Evolutionary conservation across 2,888 invertebrate species (phyloP), one percentile per base, ranked within the genome.

Genomic region (Erpobdella octoculata): DNA sequence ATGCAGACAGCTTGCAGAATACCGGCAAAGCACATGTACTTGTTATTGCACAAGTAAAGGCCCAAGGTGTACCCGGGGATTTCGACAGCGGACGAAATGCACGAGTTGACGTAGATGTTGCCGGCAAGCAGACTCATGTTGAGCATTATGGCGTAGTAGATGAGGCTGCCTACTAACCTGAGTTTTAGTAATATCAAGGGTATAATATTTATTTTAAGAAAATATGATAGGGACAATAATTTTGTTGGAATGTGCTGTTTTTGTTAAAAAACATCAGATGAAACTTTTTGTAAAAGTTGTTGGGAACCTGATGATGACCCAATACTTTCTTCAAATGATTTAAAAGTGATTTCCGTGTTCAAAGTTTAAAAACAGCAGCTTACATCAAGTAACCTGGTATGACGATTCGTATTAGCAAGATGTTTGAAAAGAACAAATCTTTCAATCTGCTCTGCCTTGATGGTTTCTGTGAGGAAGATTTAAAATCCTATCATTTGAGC

Each of bases 121-220:
- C 76, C 76, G 0, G 74, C 41, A 36, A 76, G 67, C 41, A 67
- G 37, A 36, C 71, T 73, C 8, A 73, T 61, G 69, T 75, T 76
- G 21, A 76, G 68, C 2, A 73, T 75, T 25, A 76, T 38, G 15
- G 73, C 73, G 69, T 75, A 76, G 74, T 75, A 76, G 38, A 76
- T 71, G 46, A 76, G 71, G 46, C 73, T 73, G 41, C 37, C 70
- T 12, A 75, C 72, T 64, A 76, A 76, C 76, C 76, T 76, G 73
- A 2, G n/a, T n/a, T n/a, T n/a, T n/a, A n/a, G n/a, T n/a, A n/a
- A n/a, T n/a, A n/a, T n/a, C n/a, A n/a, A n/a, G n/a, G n/a, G n/a
- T n/a, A n/a, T n/a, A n/a, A n/a, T n/a, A n/a, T n/a, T n/a, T n/a
- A n/a, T n/a, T n/a, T n/a, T n/a, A n/a, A n/a, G n/a, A n/a, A n/a